Evolutionary conservation across 37 sponge, comb jelly and placozoan species (phyloP).

Genomic region (Aphrocallistes beatrix): DNA sequence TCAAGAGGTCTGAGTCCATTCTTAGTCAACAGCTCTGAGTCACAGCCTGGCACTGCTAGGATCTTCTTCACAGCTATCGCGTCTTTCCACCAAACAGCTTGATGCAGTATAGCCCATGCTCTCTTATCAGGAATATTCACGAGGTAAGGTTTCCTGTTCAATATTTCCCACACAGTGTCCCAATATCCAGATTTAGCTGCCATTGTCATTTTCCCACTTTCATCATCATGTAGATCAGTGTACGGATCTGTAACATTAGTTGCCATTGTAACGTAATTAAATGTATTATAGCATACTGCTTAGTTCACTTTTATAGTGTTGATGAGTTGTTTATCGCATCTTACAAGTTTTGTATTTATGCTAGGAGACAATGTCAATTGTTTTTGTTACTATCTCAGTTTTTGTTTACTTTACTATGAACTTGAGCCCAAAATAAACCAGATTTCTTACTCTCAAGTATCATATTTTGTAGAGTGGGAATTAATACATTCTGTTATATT

Average conservation of each 20-base stretch:
- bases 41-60: constrained; percentile 19
- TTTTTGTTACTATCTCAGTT: no score
- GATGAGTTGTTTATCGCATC: no score
- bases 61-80: background rate
- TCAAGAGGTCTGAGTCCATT: background rate
- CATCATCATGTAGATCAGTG: background rate
- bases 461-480: no score
- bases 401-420: no score
- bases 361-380: no score
- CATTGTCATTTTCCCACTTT: background rate
- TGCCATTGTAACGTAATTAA: no score
- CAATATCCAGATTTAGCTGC: constrained; percentile 26
- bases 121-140: constrained; percentile 28
- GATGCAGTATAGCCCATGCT: constrained; percentile 28
- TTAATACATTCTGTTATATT: no score
- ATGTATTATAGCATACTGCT: no score
- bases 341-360: no score
- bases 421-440: no score
- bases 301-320: no score
- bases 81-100: constrained; percentile 25
- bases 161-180: constrained; percentile 5
- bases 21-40: constrained; percentile 18
- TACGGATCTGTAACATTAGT: background rate
- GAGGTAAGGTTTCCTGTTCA: constrained; percentile 23
- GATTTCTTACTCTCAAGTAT: no score